Percentiles rank a stretch among this genome's conserved stretches.
Evolutionary conservation across 2,113 vertebrate species (phyloP).

Genomic region (Bombycilla garrulus): DNA sequence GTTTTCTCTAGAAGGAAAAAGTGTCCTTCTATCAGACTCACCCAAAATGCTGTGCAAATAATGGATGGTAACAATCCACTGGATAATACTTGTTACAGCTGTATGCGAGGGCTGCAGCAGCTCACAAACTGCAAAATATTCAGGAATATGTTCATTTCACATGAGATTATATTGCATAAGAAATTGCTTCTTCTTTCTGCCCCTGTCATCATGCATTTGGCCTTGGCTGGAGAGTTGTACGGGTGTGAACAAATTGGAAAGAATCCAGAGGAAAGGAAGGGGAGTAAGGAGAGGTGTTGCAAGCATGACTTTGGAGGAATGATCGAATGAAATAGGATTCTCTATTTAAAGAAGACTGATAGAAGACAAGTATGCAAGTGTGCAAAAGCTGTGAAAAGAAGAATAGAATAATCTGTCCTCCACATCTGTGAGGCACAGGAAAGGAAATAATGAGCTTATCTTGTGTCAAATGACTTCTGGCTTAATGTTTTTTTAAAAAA

Average conservation of each 20-base stretch:
- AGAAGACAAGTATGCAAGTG: background rate
- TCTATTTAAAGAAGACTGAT: background rate
- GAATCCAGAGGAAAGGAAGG: background rate
- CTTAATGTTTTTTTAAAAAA: background rate
- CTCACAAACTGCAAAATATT: background rate
- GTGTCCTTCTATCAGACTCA: background rate
- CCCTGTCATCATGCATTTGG: background rate
- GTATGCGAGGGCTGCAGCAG: background rate
- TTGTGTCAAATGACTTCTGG: slow-evolving; percentile 6
- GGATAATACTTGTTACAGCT: background rate
- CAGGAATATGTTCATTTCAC: background rate
- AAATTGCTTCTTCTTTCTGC: background rate
- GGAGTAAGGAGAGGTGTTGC: background rate
- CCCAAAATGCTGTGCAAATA: background rate
- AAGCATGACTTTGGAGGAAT: background rate
- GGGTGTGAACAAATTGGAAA: background rate
- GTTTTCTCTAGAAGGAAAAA: background rate
- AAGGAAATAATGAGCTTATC: slow-evolving; percentile 5
- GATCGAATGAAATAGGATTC: background rate
- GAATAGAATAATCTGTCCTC: background rate
- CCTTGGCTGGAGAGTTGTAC: background rate
- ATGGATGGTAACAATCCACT: background rate
- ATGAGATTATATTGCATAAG: background rate
- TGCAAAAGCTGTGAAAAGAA: slow-evolving; percentile 26
- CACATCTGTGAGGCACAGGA: background rate